Base-by-base conservation (phyloP, 1,140 invertebrate species). In the Brachionus manjavacas region DNA sequence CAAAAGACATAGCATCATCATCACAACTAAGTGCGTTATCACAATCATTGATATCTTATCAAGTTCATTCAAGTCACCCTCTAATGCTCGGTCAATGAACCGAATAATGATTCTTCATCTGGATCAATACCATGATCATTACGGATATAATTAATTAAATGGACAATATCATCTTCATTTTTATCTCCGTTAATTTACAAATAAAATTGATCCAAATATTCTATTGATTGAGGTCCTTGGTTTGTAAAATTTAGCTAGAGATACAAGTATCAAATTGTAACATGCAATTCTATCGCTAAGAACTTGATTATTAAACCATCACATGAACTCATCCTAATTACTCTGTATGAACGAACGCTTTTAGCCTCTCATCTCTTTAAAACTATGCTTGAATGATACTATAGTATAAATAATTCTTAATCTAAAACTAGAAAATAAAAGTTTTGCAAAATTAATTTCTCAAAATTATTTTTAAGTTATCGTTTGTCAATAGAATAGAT, bases 231-330 rank as follows among this genome's bases (percentile, higher is more conserved):
- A n/a, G 2, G 23, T 28, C 2, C 64, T 25, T 12, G 23, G 64
- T 11, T 68, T 68, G 23, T 28, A 23, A 68, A 68, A 68, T 28
- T 68, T 68, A 4, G 4, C 64, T 8, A 68, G 4, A 25, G 64
- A 25, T 12, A 68, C 64, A 31, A 68, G 64, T 25, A 68, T 68
- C 64, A 68, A 68, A 68, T 68, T 68, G 9, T 68, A 68, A 68
- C 20, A 68, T 31, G 64, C 64, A 3, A 68, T 31, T 2, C 25
- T 25, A 16, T 35, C 64, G 12, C 64, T 68, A 9, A 35, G 64
- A 0, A 68, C 25, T 31, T 35, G 20, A 28, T 35, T 68, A 28
- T 68, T 68, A 28, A 68, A 68, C 8, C 64, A 28, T 11, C 64
- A 35, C 20, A 68, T 68, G 14, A 68, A 12, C 64, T 35, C 64